A percentile compares a stretch with the other conserved stretches of the same genome.
Conservation (phyloP, 2,888 invertebrate species). For the Erynnis tages region DNA sequence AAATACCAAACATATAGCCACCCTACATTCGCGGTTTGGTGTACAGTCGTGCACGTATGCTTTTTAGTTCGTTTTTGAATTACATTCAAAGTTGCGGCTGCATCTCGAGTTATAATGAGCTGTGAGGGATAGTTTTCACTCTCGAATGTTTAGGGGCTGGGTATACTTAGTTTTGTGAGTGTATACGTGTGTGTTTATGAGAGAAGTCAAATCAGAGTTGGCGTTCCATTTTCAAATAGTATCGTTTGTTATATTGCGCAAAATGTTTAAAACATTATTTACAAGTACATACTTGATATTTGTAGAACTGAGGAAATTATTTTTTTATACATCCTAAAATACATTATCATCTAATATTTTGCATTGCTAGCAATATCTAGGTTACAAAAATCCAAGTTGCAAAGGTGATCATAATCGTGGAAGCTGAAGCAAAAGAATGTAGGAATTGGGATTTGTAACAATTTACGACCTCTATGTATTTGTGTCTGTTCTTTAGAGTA, state of each 20-base stretch:
- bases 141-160: neutral
- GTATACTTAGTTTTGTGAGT: neutral
- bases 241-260: too few relatives aligned
- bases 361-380: too few relatives aligned
- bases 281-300: too few relatives aligned
- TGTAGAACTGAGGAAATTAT: neutral
- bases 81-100: slow-evolving; percentile 10
- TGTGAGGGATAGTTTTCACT: slow-evolving; percentile 11
- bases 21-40: slow-evolving; percentile 15
- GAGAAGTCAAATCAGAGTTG: neutral
- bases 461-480: too few relatives aligned
- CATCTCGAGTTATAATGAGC: slow-evolving; percentile 20
- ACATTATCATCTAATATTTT: neutral
- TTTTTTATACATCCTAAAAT: neutral
- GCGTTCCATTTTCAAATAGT: too few relatives aligned
- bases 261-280: too few relatives aligned
- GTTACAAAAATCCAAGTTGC: too few relatives aligned
- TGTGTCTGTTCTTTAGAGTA: too few relatives aligned
- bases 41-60: slow-evolving; percentile 10
- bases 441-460: too few relatives aligned
- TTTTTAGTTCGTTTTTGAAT: slow-evolving; percentile 19
- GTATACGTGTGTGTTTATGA: neutral
- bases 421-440: too few relatives aligned
- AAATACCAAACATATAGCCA: too few relatives aligned
- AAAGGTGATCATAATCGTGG: too few relatives aligned